phyloP scores from a whole-genome alignment of 2,797 vertebrate species.

The Pantherophis vulpinus region DNA sequence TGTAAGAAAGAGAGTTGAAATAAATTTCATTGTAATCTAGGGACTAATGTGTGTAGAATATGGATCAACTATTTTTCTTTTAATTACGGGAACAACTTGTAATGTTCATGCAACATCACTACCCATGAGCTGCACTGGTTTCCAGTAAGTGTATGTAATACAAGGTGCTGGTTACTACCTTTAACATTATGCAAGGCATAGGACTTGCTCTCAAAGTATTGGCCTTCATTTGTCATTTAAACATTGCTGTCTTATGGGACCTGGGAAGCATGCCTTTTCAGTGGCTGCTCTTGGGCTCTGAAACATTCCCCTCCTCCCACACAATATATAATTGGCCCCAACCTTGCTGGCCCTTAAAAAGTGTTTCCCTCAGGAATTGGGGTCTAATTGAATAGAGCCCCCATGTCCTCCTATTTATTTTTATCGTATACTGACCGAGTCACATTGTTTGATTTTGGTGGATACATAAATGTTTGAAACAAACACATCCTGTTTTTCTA shows the following conservation, averaged over 20 bases:
- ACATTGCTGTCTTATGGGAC: neutral
- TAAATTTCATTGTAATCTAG: neutral
- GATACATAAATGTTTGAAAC: neutral
- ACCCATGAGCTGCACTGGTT: neutral
- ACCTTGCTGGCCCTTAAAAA: neutral
- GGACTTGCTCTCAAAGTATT: neutral
- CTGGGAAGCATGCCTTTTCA: neutral
- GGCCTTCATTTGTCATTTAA: neutral
- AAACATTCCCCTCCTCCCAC: neutral
- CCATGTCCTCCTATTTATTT: neutral
- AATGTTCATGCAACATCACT: neutral
- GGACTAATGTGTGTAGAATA: neutral
- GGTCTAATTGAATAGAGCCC: neutral
- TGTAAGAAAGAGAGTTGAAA: conserved; percentile 9
- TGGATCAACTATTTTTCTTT: neutral
- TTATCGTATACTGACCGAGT: neutral
- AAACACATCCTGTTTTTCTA: neutral
- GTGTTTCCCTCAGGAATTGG: neutral
- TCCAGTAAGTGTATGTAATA: neutral
- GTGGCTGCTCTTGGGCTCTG: neutral
- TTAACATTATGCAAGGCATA: neutral
- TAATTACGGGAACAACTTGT: neutral
- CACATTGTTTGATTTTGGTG: neutral
- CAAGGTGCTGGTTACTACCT: neutral
- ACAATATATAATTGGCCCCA: neutral